A percentile compares a stretch with the other conserved stretches of the same genome.
These are phyloP conservation scores for Malacoraja senta DNA, from an alignment of 2,797 vertebrate species.

Conservation along the genomic window DNA sequence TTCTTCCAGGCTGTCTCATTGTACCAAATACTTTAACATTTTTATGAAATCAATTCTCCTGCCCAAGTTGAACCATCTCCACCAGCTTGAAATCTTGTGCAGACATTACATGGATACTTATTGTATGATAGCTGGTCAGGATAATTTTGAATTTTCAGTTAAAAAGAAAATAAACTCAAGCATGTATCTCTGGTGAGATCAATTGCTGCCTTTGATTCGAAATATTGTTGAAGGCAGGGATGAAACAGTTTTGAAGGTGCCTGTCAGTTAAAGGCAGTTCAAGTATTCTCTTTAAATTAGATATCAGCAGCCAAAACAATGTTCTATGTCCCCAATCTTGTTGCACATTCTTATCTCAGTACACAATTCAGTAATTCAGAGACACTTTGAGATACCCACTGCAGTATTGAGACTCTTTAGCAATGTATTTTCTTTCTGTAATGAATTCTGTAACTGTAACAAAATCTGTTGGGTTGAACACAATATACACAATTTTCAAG, in stretches of 20 bases:
- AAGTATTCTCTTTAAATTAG: not conserved
- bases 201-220: not conserved
- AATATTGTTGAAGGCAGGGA: not conserved
- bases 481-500: not conserved
- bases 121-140: not conserved
- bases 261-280: not conserved
- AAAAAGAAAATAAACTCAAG: not conserved
- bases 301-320: not conserved
- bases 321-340: not conserved
- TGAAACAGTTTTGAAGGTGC: not conserved
- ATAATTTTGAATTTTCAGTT: not conserved
- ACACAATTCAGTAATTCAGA: not conserved
- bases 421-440: not conserved
- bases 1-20: not conserved
- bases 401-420: not conserved
- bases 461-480: not conserved
- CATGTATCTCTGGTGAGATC: not conserved
- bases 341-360: not conserved
- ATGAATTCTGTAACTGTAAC: not conserved
- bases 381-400: not conserved
- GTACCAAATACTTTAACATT: not conserved
- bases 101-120: not conserved
- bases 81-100: too few species aligned
- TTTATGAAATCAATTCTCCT: not conserved
- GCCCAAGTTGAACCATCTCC: not conserved